Percentiles rank a stretch among this genome's conserved stretches.
These are phyloP conservation scores for Crotalus viridis DNA, from an alignment of 2,113 vertebrate genomes.

Conservation along the genomic window DNA sequence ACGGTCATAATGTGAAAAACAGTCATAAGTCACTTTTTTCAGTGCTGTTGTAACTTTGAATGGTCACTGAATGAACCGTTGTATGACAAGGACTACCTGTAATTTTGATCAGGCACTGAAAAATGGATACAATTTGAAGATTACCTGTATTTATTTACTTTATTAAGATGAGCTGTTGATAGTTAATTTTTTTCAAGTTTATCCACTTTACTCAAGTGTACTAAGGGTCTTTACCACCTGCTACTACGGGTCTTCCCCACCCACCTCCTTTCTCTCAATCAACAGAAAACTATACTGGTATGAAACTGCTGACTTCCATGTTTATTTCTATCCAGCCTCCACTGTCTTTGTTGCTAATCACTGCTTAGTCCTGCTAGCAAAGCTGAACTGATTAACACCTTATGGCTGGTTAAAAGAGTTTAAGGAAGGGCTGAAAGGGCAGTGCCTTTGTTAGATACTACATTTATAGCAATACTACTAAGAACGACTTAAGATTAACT, in stretches of 20 bases:
- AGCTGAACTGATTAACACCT: not conserved
- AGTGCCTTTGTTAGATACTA: not conserved
- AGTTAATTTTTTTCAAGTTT: constrained; percentile 23
- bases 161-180: not conserved
- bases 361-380: not conserved
- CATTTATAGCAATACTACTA: not conserved
- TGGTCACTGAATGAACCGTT: not conserved
- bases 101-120: not conserved
- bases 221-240: not conserved
- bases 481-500: not conserved
- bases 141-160: not conserved
- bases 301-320: not conserved
- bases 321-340: not conserved
- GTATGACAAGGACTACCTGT: not conserved
- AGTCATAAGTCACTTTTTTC: not conserved
- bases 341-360: not conserved
- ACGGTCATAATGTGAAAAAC: not conserved
- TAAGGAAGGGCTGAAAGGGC: not conserved
- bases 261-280: not conserved
- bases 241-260: not conserved
- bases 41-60: not conserved
- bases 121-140: not conserved
- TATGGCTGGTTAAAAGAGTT: not conserved
- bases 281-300: not conserved
- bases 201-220: constrained; percentile 26